Percentiles rank a stretch among this genome's conserved stretches.
Conservation (phyloP, 2,888 invertebrate species). For the Parasteatoda lunata region DNA sequence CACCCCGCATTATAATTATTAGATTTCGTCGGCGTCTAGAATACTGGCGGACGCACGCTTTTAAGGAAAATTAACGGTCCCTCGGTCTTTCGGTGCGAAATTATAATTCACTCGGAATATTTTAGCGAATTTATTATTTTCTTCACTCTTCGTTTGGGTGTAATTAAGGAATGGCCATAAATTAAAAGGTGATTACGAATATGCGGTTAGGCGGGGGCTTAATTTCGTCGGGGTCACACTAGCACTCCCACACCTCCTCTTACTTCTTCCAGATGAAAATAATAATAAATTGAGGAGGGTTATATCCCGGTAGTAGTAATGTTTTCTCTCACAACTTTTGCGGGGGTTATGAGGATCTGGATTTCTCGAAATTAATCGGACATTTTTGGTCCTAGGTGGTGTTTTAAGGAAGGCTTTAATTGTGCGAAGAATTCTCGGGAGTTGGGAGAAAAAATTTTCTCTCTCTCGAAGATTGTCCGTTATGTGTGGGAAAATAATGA, state of each 20-base stretch:
- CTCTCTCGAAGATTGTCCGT: not conserved
- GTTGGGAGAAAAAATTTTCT: constrained; percentile 7
- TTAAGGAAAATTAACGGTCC: constrained; percentile 69
- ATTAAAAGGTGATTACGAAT: constrained; percentile 68
- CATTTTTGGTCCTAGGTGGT: constrained; percentile 42
- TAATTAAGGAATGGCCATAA: constrained; percentile 68
- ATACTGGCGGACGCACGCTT: constrained; percentile 62
- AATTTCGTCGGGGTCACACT: constrained; percentile 56
- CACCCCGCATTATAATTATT: constrained; percentile 67
- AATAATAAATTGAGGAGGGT: constrained; percentile 61
- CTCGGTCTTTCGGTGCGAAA: constrained; percentile 60
- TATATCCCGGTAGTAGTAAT: constrained; percentile 34
- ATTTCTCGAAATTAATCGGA: constrained; percentile 63
- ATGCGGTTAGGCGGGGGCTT: constrained; percentile 65
- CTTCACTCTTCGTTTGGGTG: constrained; percentile 67
- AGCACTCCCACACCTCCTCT: constrained; percentile 8
- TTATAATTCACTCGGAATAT: constrained; percentile 68
- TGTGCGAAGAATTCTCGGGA: constrained; percentile 29
- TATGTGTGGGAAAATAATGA: too few species aligned
- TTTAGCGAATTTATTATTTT: constrained; percentile 68
- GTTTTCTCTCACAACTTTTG: constrained; percentile 31
- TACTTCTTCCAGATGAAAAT: constrained; percentile 10
- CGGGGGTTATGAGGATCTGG: constrained; percentile 35
- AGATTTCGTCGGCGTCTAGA: constrained; percentile 64
- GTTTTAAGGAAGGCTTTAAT: constrained; percentile 34